phyloP scores from a whole-genome alignment of 2,888 invertebrate genomes.

The Rambutsinella grinnellia region DNA sequence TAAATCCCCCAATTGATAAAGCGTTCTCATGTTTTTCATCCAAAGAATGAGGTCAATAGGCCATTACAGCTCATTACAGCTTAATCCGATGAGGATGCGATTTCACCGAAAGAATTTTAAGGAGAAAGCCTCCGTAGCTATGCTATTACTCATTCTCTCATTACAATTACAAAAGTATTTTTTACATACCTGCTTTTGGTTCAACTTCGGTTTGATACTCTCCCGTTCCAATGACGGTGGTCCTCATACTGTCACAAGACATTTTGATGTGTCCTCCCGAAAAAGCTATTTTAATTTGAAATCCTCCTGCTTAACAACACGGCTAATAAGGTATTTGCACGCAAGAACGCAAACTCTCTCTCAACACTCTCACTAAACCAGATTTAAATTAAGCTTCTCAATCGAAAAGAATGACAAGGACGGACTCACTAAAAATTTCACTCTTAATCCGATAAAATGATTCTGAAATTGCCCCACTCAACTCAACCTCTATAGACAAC shows the following conservation, averaged over 20 bases:
- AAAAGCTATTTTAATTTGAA: constrained; percentile 25
- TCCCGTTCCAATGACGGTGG: constrained; percentile 40
- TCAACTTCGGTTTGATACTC: constrained; percentile 53
- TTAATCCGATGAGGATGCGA: too few species aligned
- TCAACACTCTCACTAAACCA: neutral
- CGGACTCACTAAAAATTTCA: constrained; percentile 22
- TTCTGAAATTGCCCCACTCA: constrained; percentile 6
- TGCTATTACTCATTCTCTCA: too few species aligned
- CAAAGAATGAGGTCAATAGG: too few species aligned
- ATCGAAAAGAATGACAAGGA: constrained; percentile 39
- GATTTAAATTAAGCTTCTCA: constrained; percentile 25
- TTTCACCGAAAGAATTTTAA: neutral
- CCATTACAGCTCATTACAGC: constrained; percentile 26
- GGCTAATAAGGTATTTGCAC: neutral
- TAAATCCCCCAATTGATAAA: too few species aligned
- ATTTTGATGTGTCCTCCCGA: constrained; percentile 1
- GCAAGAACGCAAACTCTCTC: neutral
- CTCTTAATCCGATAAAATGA: too few species aligned
- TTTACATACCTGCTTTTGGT: constrained; percentile 48
- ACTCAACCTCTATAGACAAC: neutral
- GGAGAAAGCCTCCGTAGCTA: too few species aligned
- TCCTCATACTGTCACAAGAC: constrained; percentile 44
- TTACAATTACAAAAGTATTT: too few species aligned
- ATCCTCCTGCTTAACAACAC: neutral
- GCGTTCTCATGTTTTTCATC: too few species aligned